These are phyloP conservation scores for Crotalus horridus DNA, from an alignment of 2,113 vertebrate genomes.

Conservation along the genomic window DNA sequence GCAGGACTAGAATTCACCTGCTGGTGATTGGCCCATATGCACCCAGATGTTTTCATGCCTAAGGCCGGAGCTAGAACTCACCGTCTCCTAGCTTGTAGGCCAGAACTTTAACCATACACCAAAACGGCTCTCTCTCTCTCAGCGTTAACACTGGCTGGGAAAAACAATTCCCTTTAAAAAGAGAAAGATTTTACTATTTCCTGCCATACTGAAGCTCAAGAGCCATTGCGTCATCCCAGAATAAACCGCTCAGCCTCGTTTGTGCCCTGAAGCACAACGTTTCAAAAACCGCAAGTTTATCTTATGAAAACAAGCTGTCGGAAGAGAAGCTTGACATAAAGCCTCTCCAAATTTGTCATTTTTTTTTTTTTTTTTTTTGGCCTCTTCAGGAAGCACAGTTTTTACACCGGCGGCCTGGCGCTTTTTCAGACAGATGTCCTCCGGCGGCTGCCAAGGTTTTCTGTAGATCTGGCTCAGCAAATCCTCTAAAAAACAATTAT, in stretches of 20 bases:
- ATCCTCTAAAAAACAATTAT: not conserved
- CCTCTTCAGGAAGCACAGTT: not conserved
- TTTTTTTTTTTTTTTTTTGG: not conserved
- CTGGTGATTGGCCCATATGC: too few species aligned
- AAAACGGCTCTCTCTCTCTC: too few species aligned
- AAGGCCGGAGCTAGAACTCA: not conserved
- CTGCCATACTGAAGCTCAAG: rapidly evolving
- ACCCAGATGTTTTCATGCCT: too few species aligned
- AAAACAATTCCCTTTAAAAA: not conserved
- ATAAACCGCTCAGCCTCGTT: not conserved
- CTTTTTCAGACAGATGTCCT: not conserved
- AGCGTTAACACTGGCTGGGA: not conserved
- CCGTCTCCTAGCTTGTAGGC: not conserved
- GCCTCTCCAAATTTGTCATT: not conserved
- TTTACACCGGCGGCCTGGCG: not conserved
- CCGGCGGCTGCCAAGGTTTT: not conserved
- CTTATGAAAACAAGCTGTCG: not conserved
- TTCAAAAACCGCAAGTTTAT: not conserved
- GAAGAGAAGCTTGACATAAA: not conserved
- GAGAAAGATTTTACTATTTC: not conserved
- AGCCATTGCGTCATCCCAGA: not conserved
- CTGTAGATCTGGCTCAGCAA: not conserved
- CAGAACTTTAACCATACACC: not conserved
- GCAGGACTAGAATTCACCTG: not conserved
- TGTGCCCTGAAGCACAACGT: not conserved